These are phyloP conservation scores for Ormyrus pomaceus DNA, from an alignment of 2,888 invertebrate genomes.

Conservation along the genomic window DNA sequence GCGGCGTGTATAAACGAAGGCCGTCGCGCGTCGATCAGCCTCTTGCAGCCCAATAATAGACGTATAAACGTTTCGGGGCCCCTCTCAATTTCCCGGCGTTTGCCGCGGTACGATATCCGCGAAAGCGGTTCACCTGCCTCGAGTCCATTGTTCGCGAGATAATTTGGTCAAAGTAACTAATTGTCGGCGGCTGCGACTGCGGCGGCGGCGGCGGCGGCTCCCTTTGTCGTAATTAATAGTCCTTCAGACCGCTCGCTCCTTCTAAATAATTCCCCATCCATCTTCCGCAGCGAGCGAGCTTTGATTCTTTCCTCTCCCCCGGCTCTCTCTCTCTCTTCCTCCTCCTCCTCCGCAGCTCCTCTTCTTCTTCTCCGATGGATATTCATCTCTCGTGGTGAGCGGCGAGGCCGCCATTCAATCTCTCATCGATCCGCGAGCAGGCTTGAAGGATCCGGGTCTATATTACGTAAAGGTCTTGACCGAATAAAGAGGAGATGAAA, in stretches of 20 bases:
- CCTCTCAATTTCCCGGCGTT: neutral
- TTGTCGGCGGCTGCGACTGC: constrained; percentile 70
- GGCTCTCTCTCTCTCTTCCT: no score
- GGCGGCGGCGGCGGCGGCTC: constrained; percentile 69
- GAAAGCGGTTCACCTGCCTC: constrained; percentile 63
- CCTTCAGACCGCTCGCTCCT: constrained; percentile 62
- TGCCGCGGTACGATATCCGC: neutral
- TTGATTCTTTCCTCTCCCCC: constrained; percentile 60
- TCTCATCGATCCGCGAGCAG: constrained; percentile 40
- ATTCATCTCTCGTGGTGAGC: constrained; percentile 57
- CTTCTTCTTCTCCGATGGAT: constrained; percentile 43
- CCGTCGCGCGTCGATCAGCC: neutral
- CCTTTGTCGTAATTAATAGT: constrained; percentile 76
- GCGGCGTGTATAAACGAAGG: neutral
- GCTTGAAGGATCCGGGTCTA: constrained; percentile 15
- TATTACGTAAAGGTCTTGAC: constrained; percentile 7
- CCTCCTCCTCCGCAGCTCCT: no score
- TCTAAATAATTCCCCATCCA: constrained; percentile 74
- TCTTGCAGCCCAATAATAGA: constrained; percentile 22
- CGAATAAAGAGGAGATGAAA: neutral
- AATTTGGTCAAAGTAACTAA: constrained; percentile 76
- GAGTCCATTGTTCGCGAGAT: constrained; percentile 71
- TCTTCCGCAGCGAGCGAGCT: constrained; percentile 64
- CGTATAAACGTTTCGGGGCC: constrained; percentile 32
- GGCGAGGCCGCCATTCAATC: constrained; percentile 42